phyloP scores from a whole-genome alignment of 2,797 vertebrate genomes.

The Setipinna tenuifilis region DNA sequence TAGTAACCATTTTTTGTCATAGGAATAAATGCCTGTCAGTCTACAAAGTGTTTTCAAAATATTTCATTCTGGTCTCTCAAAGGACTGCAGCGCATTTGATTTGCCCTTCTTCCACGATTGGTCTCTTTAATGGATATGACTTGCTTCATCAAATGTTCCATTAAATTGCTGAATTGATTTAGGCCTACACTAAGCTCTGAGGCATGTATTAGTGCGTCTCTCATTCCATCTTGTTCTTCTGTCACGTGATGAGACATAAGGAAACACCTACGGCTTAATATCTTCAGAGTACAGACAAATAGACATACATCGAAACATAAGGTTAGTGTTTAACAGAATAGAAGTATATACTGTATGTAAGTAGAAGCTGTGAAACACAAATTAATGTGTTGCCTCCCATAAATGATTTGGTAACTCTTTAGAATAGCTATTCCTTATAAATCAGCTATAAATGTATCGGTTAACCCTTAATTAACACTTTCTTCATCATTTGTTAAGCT shows the following conservation, averaged over 20 bases:
- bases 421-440: too few species aligned
- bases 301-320: constrained; percentile 27
- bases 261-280: constrained; percentile 15
- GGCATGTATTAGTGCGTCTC: constrained; percentile 25
- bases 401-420: neutral
- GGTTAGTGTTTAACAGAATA: neutral
- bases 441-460: too few species aligned
- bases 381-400: neutral
- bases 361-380: neutral
- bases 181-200: neutral
- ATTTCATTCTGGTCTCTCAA: neutral
- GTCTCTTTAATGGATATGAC: neutral
- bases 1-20: too few species aligned
- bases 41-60: neutral
- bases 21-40: too few species aligned
- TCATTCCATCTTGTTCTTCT: constrained; percentile 17
- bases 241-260: constrained; percentile 49
- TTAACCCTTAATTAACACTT: too few species aligned
- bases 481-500: too few species aligned
- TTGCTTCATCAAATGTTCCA: neutral
- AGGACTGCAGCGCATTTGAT: neutral
- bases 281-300: constrained; percentile 44
- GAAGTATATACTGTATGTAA: neutral
- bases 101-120: neutral
- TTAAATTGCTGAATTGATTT: neutral